These are phyloP conservation scores for Zenarchopterus dispar DNA, from an alignment of 2,797 vertebrate genomes.

Conservation along the genomic window DNA sequence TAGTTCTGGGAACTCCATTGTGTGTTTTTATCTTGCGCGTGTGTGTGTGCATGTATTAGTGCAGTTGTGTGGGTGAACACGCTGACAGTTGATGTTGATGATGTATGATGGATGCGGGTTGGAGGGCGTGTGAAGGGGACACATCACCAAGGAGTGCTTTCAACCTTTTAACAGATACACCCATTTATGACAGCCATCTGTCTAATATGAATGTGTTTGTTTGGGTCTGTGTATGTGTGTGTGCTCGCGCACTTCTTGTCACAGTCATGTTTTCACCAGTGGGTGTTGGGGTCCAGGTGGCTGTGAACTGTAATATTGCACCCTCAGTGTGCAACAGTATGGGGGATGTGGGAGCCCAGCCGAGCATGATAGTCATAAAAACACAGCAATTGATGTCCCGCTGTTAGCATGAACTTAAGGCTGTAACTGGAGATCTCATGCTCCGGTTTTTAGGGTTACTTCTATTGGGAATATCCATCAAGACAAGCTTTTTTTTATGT, in stretches of 20 bases:
- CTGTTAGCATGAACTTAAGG: constrained; percentile 25
- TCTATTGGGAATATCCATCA: not conserved
- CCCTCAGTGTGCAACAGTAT: constrained; percentile 63
- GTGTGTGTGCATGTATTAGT: not conserved
- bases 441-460: constrained; percentile 10
- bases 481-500: too few relatives aligned
- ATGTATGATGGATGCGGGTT: constrained; percentile 38
- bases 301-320: constrained; percentile 65
- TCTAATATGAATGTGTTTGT: constrained; percentile 27
- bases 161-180: constrained; percentile 65
- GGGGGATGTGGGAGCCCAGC: constrained; percentile 48
- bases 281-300: constrained; percentile 72
- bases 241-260: constrained; percentile 24
- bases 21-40: not conserved
- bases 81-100: constrained; percentile 25
- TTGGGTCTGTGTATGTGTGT: not conserved
- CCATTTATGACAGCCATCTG: constrained; percentile 77
- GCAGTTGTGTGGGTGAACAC: not conserved
- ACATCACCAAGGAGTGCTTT: constrained; percentile 62
- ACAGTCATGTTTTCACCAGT: constrained; percentile 48
- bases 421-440: constrained; percentile 15
- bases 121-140: constrained; percentile 40
- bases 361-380: constrained; percentile 64
- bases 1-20: not conserved
- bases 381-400: constrained; percentile 35